Conservation (phyloP, 2,113 vertebrate species). For the Lathamus discolor region DNA sequence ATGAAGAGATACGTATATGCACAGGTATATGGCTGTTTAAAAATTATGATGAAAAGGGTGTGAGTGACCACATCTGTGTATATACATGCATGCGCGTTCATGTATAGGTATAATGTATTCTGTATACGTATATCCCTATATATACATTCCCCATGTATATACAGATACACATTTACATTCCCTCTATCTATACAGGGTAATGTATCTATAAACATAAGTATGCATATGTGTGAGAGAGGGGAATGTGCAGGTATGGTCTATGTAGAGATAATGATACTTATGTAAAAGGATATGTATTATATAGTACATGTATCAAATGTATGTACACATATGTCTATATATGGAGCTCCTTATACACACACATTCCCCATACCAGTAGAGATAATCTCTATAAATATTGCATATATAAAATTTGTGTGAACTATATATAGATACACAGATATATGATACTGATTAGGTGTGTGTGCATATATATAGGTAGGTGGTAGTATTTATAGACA, state of each 20-base stretch:
- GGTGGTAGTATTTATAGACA: not conserved
- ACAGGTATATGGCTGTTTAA: not conserved
- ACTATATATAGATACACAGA: not conserved
- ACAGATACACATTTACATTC: not conserved
- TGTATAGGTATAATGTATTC: not conserved
- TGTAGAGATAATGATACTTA: not conserved
- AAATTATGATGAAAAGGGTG: not conserved
- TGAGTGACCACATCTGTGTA: not conserved
- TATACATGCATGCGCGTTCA: not conserved
- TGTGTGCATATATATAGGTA: not conserved
- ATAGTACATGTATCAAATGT: not conserved
- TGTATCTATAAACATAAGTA: not conserved
- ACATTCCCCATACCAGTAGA: not conserved
- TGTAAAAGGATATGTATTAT: not conserved
- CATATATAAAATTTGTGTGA: not conserved
- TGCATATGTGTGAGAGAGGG: not conserved
- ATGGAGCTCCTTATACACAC: not conserved
- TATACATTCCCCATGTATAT: too few relatives aligned
- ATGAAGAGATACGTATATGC: too few relatives aligned
- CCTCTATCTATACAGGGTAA: not conserved
- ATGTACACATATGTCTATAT: not conserved
- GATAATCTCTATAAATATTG: not conserved
- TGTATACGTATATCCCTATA: not conserved
- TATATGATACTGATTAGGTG: not conserved
- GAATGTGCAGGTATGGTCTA: not conserved